Conservation (phyloP, 2,888 invertebrate genomes). For the Aphidoletes aphidimyza region DNA sequence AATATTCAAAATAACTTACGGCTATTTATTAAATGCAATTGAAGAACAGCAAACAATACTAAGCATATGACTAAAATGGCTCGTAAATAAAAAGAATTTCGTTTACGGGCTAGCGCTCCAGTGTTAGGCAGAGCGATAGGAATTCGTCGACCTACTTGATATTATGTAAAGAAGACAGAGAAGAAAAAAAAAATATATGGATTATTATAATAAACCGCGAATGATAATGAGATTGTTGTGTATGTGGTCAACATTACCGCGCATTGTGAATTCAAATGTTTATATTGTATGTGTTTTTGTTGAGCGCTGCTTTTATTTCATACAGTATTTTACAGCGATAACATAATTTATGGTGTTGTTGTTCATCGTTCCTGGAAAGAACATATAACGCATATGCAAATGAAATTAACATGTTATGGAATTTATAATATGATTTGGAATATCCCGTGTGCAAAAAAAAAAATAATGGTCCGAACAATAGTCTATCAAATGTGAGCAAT, state of each 20-base stretch:
- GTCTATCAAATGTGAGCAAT: too few species aligned
- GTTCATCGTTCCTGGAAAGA: neutral
- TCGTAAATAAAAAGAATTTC: conserved; percentile 65
- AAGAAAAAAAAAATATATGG: neutral
- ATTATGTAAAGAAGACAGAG: neutral
- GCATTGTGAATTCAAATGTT: conserved; percentile 6
- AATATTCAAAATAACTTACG: too few species aligned
- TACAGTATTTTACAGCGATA: neutral
- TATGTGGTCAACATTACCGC: neutral
- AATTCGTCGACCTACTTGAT: conserved; percentile 62
- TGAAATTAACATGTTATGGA: neutral
- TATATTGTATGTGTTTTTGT: neutral
- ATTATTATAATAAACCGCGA: neutral
- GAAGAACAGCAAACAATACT: conserved; percentile 64
- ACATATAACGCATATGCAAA: neutral
- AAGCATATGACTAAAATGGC: conserved; percentile 64
- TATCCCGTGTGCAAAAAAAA: too few species aligned
- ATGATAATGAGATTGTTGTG: neutral
- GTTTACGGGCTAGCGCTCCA: conserved; percentile 65
- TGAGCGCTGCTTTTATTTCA: too few species aligned
- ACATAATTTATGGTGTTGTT: neutral
- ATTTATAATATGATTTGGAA: neutral
- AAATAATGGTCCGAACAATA: too few species aligned
- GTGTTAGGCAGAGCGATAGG: conserved; percentile 66
- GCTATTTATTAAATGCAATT: conserved; percentile 66